Evolutionary conservation across 2,888 invertebrate species (phyloP).

Genomic region (Yponomeuta malinellus): DNA sequence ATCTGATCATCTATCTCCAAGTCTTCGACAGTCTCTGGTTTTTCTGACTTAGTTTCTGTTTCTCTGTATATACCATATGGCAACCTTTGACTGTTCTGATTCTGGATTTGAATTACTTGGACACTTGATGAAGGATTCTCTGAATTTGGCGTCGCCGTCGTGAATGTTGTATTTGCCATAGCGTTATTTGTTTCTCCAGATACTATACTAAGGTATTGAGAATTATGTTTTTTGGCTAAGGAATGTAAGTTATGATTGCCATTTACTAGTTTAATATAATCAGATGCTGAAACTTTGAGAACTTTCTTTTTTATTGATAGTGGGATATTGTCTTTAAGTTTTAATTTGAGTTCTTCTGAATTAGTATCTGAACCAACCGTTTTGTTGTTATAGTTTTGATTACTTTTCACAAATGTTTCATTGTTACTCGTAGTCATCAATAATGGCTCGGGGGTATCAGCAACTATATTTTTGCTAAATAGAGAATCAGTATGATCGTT

Average conservation of each 20-base stretch:
- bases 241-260: not conserved
- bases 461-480: not conserved
- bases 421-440: not conserved
- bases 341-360: not conserved
- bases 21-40: not conserved
- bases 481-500: not conserved
- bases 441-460: not conserved
- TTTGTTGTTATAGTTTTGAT: not conserved
- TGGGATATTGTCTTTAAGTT: not conserved
- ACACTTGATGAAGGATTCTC: not conserved
- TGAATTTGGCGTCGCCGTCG: not conserved
- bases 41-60: not conserved
- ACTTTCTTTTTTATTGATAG: not conserved
- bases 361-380: not conserved
- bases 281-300: not conserved
- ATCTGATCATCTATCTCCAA: not conserved
- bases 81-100: not conserved
- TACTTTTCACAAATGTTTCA: not conserved
- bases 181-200: not conserved
- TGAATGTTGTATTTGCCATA: not conserved
- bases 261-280: not conserved
- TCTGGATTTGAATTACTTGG: not conserved
- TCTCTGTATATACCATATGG: not conserved
- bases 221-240: not conserved
- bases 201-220: not conserved